phyloP scores from a whole-genome alignment of 2,888 invertebrate species.

The Orthosia cruda region DNA sequence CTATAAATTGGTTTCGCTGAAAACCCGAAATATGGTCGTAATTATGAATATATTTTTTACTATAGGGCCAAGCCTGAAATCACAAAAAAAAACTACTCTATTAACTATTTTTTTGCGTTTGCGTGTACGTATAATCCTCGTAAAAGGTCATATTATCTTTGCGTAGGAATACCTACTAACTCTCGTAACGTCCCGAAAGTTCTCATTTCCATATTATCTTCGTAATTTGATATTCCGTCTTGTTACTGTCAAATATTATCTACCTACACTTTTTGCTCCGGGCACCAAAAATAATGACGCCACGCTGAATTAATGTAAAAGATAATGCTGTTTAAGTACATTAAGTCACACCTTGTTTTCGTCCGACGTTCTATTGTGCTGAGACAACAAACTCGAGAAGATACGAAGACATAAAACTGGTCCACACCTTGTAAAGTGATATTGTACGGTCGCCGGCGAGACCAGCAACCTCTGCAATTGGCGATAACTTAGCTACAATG shows the following conservation, averaged over 20 bases:
- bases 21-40: neutral
- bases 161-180: neutral
- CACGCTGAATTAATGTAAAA: constrained; percentile 14
- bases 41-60: neutral
- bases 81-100: neutral
- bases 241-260: constrained; percentile 31
- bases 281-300: constrained; percentile 31
- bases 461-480: constrained; percentile 74
- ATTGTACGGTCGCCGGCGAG: constrained; percentile 68
- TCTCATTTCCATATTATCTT: constrained; percentile 6
- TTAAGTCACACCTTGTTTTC: constrained; percentile 32
- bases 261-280: constrained; percentile 11
- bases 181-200: neutral
- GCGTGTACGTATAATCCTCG: too few relatives aligned
- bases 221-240: constrained; percentile 35
- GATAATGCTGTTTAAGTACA: constrained; percentile 32
- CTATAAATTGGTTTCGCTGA: neutral
- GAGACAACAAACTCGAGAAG: constrained; percentile 44
- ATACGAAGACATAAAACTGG: constrained; percentile 62
- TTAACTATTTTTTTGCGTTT: too few relatives aligned
- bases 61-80: neutral
- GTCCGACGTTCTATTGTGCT: constrained; percentile 30
- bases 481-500: constrained; percentile 77
- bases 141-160: neutral
- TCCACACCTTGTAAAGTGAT: constrained; percentile 61